Evolutionary conservation across 2,113 vertebrate species (phyloP).

Genomic region (Thamnaconus septentrionalis): DNA sequence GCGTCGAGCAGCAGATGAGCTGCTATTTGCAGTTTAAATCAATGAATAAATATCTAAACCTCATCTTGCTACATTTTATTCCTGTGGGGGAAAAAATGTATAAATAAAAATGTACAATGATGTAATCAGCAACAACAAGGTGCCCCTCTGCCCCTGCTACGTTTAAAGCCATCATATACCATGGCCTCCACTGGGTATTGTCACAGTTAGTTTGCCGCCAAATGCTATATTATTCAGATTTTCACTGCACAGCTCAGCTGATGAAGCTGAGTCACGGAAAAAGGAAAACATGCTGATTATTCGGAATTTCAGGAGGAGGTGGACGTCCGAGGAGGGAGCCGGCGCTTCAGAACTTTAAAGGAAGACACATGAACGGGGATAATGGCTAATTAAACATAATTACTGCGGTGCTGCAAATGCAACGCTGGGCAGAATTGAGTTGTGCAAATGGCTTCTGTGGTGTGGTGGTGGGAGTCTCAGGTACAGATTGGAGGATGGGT

Average conservation of each 20-base stretch:
- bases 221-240: conserved; percentile 36
- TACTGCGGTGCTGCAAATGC: conserved; percentile 6
- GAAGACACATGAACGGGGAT: conserved; percentile 23
- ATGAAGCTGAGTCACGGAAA: conserved; percentile 15
- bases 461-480: conserved; percentile 2
- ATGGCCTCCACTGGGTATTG: conserved; percentile 19
- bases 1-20: not conserved
- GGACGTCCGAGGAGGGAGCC: conserved; percentile 8
- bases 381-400: conserved; percentile 15
- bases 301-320: conserved; percentile 22
- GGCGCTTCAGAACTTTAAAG: conserved; percentile 32
- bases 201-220: conserved; percentile 39
- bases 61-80: not conserved
- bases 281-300: conserved; percentile 28
- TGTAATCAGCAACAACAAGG: not conserved
- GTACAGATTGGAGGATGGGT: conserved; percentile 6
- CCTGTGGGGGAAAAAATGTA: not conserved
- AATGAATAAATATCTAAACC: conserved; percentile 3
- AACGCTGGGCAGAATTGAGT: conserved; percentile 19
- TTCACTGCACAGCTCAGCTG: conserved; percentile 47
- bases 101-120: not conserved
- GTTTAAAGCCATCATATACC: conserved; percentile 20
- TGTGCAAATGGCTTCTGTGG: conserved; percentile 23
- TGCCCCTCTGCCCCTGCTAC: not conserved
- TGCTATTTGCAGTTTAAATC: conserved; percentile 24